phyloP scores from a whole-genome alignment of 2,113 vertebrate species.

The Collichthys lucidus region DNA sequence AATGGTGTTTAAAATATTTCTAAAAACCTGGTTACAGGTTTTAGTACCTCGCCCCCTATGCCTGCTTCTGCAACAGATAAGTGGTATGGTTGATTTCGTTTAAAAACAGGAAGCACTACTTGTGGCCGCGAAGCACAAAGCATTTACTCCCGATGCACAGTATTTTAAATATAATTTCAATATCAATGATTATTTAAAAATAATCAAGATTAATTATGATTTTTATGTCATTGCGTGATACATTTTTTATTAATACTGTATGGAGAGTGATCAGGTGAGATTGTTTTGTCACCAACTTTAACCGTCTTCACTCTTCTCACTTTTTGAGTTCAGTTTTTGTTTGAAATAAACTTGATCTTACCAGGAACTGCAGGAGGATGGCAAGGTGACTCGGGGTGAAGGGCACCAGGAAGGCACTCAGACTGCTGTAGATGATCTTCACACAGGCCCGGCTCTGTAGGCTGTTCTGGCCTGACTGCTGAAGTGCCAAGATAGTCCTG shows the following conservation, averaged over 20 bases:
- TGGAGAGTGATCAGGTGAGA: not conserved
- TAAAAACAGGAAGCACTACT: not conserved
- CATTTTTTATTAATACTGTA: not conserved
- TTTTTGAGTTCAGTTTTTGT: not conserved
- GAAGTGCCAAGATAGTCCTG: constrained; percentile 83
- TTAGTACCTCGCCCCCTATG: too few relatives aligned
- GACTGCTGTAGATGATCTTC: constrained; percentile 86
- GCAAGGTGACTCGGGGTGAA: constrained; percentile 90
- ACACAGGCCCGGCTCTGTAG: constrained; percentile 74
- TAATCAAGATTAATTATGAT: not conserved
- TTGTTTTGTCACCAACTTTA: not conserved
- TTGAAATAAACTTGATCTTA: constrained; percentile 43
- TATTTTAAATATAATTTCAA: too few relatives aligned
- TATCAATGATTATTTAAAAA: too few relatives aligned
- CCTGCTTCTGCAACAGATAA: not conserved
- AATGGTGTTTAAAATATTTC: not conserved
- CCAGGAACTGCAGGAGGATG: constrained; percentile 91
- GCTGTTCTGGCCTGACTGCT: constrained; percentile 51
- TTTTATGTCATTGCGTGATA: not conserved
- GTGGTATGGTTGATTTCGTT: too few relatives aligned
- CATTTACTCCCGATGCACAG: not conserved
- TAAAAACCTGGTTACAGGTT: not conserved
- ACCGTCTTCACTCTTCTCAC: not conserved
- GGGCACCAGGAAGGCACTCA: constrained; percentile 89
- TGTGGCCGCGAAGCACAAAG: not conserved